Percentiles rank a stretch among this genome's conserved stretches.
Evolutionary conservation across 2,797 vertebrate genomes (phyloP).

Genomic region (Paedocypris micromegethes): DNA sequence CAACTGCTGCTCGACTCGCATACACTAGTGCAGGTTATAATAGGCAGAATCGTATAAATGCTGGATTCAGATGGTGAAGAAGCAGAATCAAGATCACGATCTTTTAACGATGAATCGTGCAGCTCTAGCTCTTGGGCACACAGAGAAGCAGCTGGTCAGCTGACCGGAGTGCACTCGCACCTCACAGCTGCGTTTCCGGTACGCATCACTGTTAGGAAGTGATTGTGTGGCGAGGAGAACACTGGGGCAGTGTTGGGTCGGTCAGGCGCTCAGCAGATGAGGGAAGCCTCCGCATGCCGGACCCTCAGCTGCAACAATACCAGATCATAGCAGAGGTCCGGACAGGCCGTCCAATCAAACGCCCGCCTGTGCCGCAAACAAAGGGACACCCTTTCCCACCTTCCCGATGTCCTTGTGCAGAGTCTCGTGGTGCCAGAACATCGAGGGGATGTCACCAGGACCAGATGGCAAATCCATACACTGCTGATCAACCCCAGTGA

Average conservation of each 20-base stretch:
- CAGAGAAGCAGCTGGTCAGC: too few species aligned
- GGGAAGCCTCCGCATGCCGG: slow-evolving; percentile 44
- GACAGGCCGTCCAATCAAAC: slow-evolving; percentile 37
- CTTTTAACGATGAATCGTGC: too few species aligned
- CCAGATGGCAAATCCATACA: slow-evolving; percentile 33
- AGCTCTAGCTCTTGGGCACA: too few species aligned
- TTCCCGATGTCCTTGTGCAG: slow-evolving; percentile 45
- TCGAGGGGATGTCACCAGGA: slow-evolving; percentile 24
- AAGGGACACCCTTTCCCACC: slow-evolving; percentile 53
- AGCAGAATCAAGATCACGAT: too few species aligned
- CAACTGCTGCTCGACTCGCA: too few species aligned
- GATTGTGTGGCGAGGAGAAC: slow-evolving; percentile 29
- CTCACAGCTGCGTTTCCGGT: slow-evolving; percentile 8
- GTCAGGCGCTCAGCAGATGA: slow-evolving; percentile 39
- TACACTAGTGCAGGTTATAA: too few species aligned
- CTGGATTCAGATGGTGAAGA: too few species aligned
- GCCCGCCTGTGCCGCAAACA: slow-evolving; percentile 60
- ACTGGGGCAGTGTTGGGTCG: slow-evolving; percentile 25
- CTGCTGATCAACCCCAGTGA: background rate
- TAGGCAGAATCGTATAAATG: too few species aligned
- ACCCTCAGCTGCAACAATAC: slow-evolving; percentile 42
- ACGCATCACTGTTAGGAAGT: slow-evolving; percentile 17
- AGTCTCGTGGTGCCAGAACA: slow-evolving; percentile 26
- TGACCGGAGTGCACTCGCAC: background rate
- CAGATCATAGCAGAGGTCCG: slow-evolving; percentile 26